Percentiles rank a stretch among this genome's conserved stretches.
Evolutionary conservation across 2,888 invertebrate species (phyloP).

Genomic region (Petrophora chlorosata): DNA sequence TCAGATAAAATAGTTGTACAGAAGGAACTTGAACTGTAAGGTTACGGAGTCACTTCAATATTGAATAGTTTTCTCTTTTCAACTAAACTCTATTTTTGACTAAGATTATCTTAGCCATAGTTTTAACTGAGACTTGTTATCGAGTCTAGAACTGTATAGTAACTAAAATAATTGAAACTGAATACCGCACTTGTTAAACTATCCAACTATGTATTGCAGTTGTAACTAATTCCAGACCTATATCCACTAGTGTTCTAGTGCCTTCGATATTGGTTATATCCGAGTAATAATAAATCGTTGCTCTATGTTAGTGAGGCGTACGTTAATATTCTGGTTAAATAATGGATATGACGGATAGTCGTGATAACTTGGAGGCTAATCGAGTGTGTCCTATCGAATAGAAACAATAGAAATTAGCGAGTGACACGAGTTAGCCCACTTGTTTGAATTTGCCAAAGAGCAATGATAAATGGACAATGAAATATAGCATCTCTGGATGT

Average conservation of each 20-base stretch:
- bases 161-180: neutral
- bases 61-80: slow-evolving; percentile 16
- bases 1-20: slow-evolving; percentile 38
- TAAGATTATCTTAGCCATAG: slow-evolving; percentile 2
- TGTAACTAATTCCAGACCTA: slow-evolving; percentile 27
- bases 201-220: slow-evolving; percentile 29
- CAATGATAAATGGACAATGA: slow-evolving; percentile 39
- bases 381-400: too few relatives aligned
- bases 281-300: slow-evolving; percentile 47
- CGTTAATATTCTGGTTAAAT: slow-evolving; percentile 23
- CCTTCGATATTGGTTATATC: slow-evolving; percentile 62
- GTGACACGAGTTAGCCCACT: too few relatives aligned
- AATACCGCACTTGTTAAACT: slow-evolving; percentile 34
- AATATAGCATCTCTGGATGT: slow-evolving; percentile 17
- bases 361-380: slow-evolving; percentile 18
- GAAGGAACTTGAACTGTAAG: slow-evolving; percentile 7
- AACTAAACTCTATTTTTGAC: slow-evolving; percentile 5
- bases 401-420: too few relatives aligned
- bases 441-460: slow-evolving; percentile 23
- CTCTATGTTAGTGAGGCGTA: slow-evolving; percentile 73
- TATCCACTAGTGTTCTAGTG: slow-evolving; percentile 76
- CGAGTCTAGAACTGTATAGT: slow-evolving; percentile 8
- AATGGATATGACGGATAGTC: slow-evolving; percentile 18
- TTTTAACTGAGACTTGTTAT: slow-evolving; percentile 1
- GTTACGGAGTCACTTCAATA: neutral